phyloP scores from a whole-genome alignment of 2,113 vertebrate species.

The Sturnira hondurensis region DNA sequence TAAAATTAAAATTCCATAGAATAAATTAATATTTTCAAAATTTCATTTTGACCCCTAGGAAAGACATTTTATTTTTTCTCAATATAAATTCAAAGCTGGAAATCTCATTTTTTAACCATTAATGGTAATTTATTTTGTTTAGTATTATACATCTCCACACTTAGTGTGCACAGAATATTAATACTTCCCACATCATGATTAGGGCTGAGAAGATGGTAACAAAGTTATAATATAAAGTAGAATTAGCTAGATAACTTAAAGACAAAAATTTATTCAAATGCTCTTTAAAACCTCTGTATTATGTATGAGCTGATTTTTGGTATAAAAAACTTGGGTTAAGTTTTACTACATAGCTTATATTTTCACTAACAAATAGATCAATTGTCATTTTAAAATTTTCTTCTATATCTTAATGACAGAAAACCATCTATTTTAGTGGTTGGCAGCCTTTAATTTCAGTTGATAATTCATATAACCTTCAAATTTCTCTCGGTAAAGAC shows the following conservation, averaged over 20 bases:
- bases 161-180: neutral
- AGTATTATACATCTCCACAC: neutral
- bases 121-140: neutral
- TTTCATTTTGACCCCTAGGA: neutral
- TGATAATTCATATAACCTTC: neutral
- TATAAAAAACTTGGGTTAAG: neutral
- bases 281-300: neutral
- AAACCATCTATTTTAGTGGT: neutral
- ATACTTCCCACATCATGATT: neutral
- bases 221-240: neutral
- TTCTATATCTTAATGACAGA: neutral
- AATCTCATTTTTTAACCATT: neutral
- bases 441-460: neutral
- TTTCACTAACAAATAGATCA: neutral
- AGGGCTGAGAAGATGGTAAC: neutral
- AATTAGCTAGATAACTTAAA: neutral
- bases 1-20: constrained; percentile 54
- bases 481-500: neutral
- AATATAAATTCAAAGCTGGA: neutral
- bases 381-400: neutral
- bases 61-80: neutral
- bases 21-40: constrained; percentile 47
- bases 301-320: neutral
- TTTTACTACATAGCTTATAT: neutral
- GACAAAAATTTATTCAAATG: neutral